These are phyloP conservation scores for Trochalopteron elliotii DNA, from an alignment of 2,113 vertebrate species.

Conservation along the genomic window DNA sequence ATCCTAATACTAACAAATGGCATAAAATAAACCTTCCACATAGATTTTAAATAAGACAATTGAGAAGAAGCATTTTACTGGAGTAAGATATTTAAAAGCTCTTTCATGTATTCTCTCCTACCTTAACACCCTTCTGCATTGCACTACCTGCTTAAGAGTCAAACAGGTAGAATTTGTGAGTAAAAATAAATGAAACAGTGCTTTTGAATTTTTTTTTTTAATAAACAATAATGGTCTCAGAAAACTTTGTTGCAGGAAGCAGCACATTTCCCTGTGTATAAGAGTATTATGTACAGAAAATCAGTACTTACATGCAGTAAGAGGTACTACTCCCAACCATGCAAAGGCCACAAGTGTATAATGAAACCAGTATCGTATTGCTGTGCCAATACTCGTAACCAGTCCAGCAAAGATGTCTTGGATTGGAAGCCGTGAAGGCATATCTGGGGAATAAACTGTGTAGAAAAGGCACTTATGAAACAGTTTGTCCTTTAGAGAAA, in stretches of 20 bases:
- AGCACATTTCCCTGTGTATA: not conserved
- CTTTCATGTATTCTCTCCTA: not conserved
- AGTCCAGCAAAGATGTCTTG: conserved; percentile 98
- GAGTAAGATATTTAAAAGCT: not conserved
- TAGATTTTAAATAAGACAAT: not conserved
- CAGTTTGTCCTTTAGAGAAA: not conserved
- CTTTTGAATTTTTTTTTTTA: not conserved
- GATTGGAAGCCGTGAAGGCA: conserved; percentile 97
- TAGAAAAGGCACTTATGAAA: conserved; percentile 19
- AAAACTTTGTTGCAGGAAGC: not conserved
- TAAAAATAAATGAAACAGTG: not conserved
- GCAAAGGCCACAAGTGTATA: conserved; percentile 99
- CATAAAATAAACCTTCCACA: not conserved
- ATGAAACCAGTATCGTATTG: conserved; percentile 99
- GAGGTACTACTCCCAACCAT: conserved; percentile 98
- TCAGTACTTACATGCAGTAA: conserved; percentile 94
- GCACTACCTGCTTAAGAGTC: not conserved
- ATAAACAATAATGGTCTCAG: not conserved
- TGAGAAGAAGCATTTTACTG: not conserved
- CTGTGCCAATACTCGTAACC: conserved; percentile 98
- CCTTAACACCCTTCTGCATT: not conserved
- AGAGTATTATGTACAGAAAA: not conserved
- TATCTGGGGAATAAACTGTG: conserved; percentile 97
- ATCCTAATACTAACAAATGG: not conserved
- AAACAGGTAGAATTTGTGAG: not conserved